phyloP scores from a whole-genome alignment of 2,888 invertebrate genomes.

The Drosophila limbata region DNA sequence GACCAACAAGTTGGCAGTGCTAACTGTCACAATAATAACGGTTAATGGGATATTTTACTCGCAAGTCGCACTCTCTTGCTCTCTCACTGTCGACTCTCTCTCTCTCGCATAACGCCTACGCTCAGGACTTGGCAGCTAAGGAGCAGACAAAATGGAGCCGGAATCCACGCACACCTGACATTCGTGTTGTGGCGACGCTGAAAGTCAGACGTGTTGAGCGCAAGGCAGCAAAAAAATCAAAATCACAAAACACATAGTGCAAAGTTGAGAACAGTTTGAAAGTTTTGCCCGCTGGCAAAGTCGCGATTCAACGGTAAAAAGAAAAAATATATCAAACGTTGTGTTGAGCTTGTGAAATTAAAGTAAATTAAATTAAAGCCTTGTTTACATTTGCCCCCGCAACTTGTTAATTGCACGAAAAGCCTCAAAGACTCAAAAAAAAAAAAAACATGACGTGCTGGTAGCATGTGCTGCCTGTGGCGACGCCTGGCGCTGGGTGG shows the following conservation, averaged over 20 bases:
- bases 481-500: slow-evolving; percentile 36
- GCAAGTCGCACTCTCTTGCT: slow-evolving; percentile 15
- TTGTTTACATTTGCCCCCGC: slow-evolving; percentile 40
- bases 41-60: slow-evolving; percentile 55
- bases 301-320: slow-evolving; percentile 57
- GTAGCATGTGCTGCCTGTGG: slow-evolving; percentile 66
- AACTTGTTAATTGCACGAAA: slow-evolving; percentile 40
- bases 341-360: slow-evolving; percentile 12
- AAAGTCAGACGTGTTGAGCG: slow-evolving; percentile 81
- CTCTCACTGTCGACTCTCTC: slow-evolving; percentile 4
- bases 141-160: slow-evolving; percentile 70
- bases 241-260: slow-evolving; percentile 52
- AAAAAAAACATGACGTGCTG: slow-evolving; percentile 54
- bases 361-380: slow-evolving; percentile 10
- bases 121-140: slow-evolving; percentile 38
- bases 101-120: slow-evolving; percentile 38
- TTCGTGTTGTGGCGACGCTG: slow-evolving; percentile 81
- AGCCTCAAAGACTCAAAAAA: slow-evolving; percentile 18
- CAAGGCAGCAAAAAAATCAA: slow-evolving; percentile 34
- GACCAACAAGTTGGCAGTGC: slow-evolving; percentile 64
- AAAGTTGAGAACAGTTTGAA: slow-evolving; percentile 59
- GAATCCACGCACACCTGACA: slow-evolving; percentile 81
- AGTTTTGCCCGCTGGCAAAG: slow-evolving; percentile 56
- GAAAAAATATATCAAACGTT: not conserved
- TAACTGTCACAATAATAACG: slow-evolving; percentile 68